Percentiles rank a stretch among this genome's conserved stretches.
Evolutionary conservation across 2,113 vertebrate genomes (phyloP).

Genomic region (Pelecanoides urinatrix): DNA sequence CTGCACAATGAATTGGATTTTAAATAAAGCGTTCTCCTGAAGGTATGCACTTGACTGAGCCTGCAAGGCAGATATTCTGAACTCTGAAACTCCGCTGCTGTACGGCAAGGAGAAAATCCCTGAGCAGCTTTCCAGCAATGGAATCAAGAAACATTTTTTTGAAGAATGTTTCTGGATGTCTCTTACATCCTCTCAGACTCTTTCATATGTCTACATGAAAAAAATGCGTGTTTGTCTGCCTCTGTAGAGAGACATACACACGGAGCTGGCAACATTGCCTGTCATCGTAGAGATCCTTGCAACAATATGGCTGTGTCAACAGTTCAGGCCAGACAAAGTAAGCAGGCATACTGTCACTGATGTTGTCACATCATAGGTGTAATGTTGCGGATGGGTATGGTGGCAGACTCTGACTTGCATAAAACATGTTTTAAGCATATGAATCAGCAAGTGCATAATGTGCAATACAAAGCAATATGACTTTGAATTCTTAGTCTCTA

Average conservation of each 20-base stretch:
- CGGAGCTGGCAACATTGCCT: neutral
- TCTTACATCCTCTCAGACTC: neutral
- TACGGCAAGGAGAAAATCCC: neutral
- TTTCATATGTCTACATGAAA: neutral
- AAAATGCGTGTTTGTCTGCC: neutral
- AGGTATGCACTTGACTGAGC: neutral
- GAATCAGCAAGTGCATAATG: neutral
- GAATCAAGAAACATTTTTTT: neutral
- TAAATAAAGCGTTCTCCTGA: neutral
- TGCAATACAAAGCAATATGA: neutral
- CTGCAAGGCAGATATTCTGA: neutral
- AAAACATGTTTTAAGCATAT: neutral
- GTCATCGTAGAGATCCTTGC: neutral
- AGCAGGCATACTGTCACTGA: neutral
- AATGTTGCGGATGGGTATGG: neutral
- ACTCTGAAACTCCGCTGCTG: neutral
- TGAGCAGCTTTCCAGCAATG: neutral
- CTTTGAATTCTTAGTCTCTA: neutral
- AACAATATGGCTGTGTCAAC: neutral
- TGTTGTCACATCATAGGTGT: neutral
- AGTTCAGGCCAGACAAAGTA: neutral
- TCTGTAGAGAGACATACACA: neutral
- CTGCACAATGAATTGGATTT: neutral
- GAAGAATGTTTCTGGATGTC: neutral
- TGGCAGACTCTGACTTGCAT: neutral